These are phyloP conservation scores for Melitaea cinxia DNA, from an alignment of 1,140 invertebrate genomes.

Conservation along the genomic window DNA sequence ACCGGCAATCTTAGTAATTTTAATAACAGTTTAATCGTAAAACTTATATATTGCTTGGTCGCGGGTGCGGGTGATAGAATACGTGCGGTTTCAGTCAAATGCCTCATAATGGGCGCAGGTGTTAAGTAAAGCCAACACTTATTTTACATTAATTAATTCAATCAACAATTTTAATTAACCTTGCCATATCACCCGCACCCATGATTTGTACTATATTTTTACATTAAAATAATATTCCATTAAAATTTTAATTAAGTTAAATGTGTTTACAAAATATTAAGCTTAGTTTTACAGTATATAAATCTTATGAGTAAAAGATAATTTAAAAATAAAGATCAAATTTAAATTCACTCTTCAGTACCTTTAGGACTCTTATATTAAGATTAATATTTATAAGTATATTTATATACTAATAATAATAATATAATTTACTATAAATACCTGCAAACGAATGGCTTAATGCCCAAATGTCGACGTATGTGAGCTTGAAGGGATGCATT, in stretches of 20 bases:
- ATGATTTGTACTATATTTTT: constrained; percentile 26
- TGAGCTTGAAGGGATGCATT: constrained; percentile 79
- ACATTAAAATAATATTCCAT: background rate
- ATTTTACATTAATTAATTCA: background rate
- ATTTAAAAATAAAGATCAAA: too few relatives aligned
- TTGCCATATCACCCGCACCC: constrained; percentile 48
- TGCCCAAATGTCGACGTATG: constrained; percentile 78
- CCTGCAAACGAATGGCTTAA: constrained; percentile 81
- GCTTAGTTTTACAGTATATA: too few relatives aligned
- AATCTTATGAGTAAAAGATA: too few relatives aligned
- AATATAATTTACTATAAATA: constrained; percentile 27
- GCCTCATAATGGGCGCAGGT: constrained; percentile 47
- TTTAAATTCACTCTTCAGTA: too few relatives aligned
- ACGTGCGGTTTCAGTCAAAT: constrained; percentile 33
- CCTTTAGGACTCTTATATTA: background rate
- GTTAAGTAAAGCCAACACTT: constrained; percentile 6
- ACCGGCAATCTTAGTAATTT: too few relatives aligned
- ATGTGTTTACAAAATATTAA: too few relatives aligned
- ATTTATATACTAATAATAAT: too few relatives aligned
- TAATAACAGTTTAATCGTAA: too few relatives aligned
- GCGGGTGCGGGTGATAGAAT: constrained; percentile 29
- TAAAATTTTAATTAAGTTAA: too few relatives aligned
- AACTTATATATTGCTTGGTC: too few relatives aligned
- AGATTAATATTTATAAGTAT: background rate
- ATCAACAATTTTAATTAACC: constrained; percentile 13